Conservation (phyloP, 2,113 vertebrate species). For the Prionailurus viverrinus region DNA sequence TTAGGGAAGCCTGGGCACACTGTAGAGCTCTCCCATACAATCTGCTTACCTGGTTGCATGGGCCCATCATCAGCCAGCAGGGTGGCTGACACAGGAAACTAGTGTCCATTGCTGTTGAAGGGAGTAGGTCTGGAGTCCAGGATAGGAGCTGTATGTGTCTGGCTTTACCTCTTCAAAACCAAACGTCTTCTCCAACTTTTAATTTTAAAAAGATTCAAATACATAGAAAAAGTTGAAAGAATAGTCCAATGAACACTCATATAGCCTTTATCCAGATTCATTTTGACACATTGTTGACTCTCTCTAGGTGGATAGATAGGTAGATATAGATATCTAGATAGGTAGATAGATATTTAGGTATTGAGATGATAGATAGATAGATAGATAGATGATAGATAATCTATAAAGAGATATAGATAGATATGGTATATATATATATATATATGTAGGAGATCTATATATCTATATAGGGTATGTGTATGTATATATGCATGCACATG, state of each 20-base stretch:
- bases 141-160: background rate
- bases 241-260: background rate
- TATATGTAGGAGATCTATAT: background rate
- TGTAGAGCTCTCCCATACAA: background rate
- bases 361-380: background rate
- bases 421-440: background rate
- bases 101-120: background rate
- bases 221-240: background rate
- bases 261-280: background rate
- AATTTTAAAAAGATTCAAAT: background rate
- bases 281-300: background rate
- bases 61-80: background rate
- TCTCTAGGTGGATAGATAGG: background rate
- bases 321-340: background rate
- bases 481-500: background rate
- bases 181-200: background rate
- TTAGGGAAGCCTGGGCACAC: background rate
- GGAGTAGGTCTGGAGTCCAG: background rate
- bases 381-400: background rate
- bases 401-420: background rate
- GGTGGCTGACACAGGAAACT: background rate
- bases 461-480: background rate
- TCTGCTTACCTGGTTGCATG: fast-evolving
- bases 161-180: background rate
- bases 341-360: background rate